Base-by-base conservation (phyloP, 2,113 vertebrate species). In the Spea multiplicata region DNA sequence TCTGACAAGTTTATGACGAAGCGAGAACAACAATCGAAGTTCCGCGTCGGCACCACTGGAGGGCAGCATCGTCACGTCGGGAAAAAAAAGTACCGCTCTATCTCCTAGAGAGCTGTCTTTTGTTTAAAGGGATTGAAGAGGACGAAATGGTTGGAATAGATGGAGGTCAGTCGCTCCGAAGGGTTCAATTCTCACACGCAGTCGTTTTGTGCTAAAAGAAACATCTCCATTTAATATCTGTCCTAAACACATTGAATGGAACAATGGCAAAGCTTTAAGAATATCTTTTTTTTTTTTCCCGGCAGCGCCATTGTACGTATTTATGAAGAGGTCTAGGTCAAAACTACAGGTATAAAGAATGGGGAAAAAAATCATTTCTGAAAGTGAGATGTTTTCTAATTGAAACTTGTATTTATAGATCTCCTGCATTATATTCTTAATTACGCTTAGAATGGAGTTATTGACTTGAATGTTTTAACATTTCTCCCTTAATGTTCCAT, bases 61-160 rank as follows among this genome's bases (percentile, higher is more conserved):
- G 91, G 91, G 88, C 90, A 91, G 84, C 86, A 85, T 81, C 80
- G 82, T 73, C 6, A 47, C 66, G n/a, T 8, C 9, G 59, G 30
- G 30, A 30, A 30, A 30, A 30, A 30, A 30, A 30, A 30, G 30
- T 30, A 3, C 14, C 55, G 8, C 17, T 1, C 44, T 14, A 30
- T 6, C 14, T 30, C 12, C 8, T 6, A 17, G 30, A 65, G 16
- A 30, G 17, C 16, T 3, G 61, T 10, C 16, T 66, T 84, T 86
- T 72, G 14, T 81, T 81, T 52, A n/a, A 69, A 68, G 45, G n/a
- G 76, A 72, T 44, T 52, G 64, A 70, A 9, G 30, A 49, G 12
- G n/a, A 49, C 73, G 82, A 71, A 76, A 68, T 59, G 83, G 53
- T 71, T 61, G 59, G 69, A 55, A 47, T 50, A 75, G 83, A 70